phyloP scores from a whole-genome alignment of 2,888 invertebrate species.

The Synanthedon andrenaeformis region DNA sequence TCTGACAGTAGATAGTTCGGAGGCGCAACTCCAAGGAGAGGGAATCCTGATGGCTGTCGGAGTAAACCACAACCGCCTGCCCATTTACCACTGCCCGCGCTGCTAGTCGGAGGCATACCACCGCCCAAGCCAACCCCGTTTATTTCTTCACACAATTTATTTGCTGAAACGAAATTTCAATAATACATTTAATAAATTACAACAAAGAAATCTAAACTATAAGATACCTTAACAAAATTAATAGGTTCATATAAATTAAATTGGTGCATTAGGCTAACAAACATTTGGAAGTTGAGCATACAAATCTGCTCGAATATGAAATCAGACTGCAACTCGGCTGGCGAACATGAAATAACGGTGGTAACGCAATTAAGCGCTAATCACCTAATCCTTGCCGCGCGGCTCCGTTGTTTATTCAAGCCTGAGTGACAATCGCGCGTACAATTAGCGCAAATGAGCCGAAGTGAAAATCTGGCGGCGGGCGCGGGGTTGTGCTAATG shows the following conservation, averaged over 20 bases:
- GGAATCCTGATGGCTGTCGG: constrained; percentile 73
- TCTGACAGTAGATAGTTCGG: constrained; percentile 73
- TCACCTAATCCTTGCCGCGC: constrained; percentile 68
- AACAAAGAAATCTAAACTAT: not conserved
- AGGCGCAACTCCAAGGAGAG: constrained; percentile 68
- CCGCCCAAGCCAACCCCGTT: constrained; percentile 52
- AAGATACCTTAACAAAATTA: not conserved
- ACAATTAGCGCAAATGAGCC: constrained; percentile 70
- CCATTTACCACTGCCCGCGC: constrained; percentile 64
- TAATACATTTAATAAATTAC: not conserved
- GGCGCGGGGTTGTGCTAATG: constrained; percentile 36
- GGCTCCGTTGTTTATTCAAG: constrained; percentile 68
- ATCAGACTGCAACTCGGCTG: constrained; percentile 57
- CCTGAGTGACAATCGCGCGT: constrained; percentile 69
- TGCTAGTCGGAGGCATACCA: constrained; percentile 40
- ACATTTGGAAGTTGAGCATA: constrained; percentile 28
- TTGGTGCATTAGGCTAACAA: not conserved
- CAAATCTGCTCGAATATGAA: constrained; percentile 55
- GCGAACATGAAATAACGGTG: constrained; percentile 63
- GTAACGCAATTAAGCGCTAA: constrained; percentile 67
- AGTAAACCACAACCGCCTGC: constrained; percentile 74
- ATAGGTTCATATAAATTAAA: not conserved
- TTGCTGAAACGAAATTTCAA: constrained; percentile 34
- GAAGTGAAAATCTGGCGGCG: constrained; percentile 67
- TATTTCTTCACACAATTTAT: constrained; percentile 58